Base-by-base conservation (phyloP, 2,888 invertebrate species). In the Athalia cordata region DNA sequence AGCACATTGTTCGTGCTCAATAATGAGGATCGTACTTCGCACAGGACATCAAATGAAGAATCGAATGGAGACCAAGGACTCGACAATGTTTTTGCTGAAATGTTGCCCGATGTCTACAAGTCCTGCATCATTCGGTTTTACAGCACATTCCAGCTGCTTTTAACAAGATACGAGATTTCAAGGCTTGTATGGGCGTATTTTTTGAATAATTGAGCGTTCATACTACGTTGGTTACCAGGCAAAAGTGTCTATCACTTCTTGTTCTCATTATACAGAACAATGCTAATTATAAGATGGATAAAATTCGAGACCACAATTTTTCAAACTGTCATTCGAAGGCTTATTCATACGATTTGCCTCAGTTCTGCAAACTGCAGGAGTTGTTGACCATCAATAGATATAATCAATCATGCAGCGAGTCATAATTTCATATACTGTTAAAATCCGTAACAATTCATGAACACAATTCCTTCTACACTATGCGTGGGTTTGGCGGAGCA, bases 81-180 rank as follows among this genome's bases (percentile, higher is more conserved):
- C 85, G 82, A 78, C 84, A 84, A 82, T 82, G 84, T 86, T 86
- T 29, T 85, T 80, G 45, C 78, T 75, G 59, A 81, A 84, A 84
- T 83, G 79, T 84, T 86, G 85, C 81, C 80, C 79, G 85, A 85
- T 74, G 84, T 84, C 83, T 82, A 74, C 79, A 78, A 79, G 79
- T 78, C 79, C 81, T 80, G 80, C 80, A 85, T 83, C 76, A 77
- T 81, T 84, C 85, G 80, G 79, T 83, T 84, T 79, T 81, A 83
- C 83, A 81, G 85, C 86, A 89, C 88, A 89, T 89, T 89, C 89
- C 89, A 88, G 84, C 85, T 85, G 86, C 87, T 88, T 88, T 85
- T 84, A 84, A 84, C 79, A 82, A 83, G 78, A 80, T 81, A 82
- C 81, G 55, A 78, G 76, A 76, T 62, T 67, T 66, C 61, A 66